Evolutionary conservation across 1,140 invertebrate genomes (phyloP).

Genomic region (Oreohelix idahoensis): DNA sequence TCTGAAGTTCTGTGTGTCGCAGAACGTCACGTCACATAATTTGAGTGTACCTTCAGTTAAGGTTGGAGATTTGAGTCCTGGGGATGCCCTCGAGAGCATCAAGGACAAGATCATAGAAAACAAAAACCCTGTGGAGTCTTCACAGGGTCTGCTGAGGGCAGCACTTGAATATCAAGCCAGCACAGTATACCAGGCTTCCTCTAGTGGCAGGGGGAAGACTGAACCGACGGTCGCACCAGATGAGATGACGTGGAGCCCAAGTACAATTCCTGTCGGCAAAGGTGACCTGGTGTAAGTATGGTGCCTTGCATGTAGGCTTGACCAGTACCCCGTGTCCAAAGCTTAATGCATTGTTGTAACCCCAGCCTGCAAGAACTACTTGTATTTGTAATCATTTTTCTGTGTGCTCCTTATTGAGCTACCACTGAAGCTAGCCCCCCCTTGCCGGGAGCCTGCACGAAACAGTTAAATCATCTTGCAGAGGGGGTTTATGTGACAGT

Average conservation of each 20-base stretch:
- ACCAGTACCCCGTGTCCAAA: no score
- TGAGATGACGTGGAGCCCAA: background rate
- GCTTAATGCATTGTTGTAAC: no score
- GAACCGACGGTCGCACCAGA: background rate
- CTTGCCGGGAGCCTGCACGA: no score
- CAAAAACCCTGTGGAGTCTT: background rate
- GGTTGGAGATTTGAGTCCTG: conserved; percentile 19
- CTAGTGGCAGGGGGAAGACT: background rate
- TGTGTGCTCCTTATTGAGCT: no score
- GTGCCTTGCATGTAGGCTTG: no score
- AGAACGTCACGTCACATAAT: background rate
- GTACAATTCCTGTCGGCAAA: background rate
- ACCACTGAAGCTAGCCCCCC: no score
- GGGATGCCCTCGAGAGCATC: conserved; percentile 18
- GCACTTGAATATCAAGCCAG: background rate
- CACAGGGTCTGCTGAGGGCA: background rate
- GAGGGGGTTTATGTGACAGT: no score
- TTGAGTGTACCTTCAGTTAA: background rate
- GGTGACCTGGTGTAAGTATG: background rate
- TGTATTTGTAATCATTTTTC: no score
- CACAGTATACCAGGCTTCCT: background rate
- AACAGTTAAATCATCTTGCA: no score
- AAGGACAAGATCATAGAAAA: conserved; percentile 2
- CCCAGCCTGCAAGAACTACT: no score
- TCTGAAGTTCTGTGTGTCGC: conserved; percentile 65